Evolutionary conservation across 2,888 invertebrate genomes (phyloP), one percentile per base, ranked within the genome.

Genomic region (Epinotia nisella): DNA sequence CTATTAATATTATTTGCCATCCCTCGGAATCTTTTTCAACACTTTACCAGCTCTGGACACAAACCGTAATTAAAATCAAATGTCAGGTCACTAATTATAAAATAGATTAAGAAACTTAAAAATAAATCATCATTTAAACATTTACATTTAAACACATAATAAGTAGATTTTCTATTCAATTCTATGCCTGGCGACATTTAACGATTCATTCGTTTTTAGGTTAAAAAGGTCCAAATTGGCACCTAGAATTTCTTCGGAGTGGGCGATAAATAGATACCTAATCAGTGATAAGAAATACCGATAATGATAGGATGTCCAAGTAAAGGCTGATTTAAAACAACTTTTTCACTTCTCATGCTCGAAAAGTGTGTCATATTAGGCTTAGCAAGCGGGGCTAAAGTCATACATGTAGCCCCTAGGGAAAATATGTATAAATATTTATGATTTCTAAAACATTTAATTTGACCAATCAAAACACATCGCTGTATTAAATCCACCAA

Each of bases 241-340:
- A 56, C 66, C 10, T 17, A 65, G 59, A 41, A 55, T 89, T 90
- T 86, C 88, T 88, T 91, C 86, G 80, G 86, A 81, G 82, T 80
- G 76, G 80, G 78, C 81, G 90, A 91, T 90, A 91, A 89, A 86
- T 88, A 89, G 89, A 92, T 92, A 92, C 80, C 90, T 92, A 92
- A 92, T 92, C 92, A 90, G 87, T 80, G 93, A 93, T 93, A 93
- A 90, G 85, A 85, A 81, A 80, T 81, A 78, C 79, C 81, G 91
- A 91, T 92, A 91, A 86, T 82, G 77, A 58, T 69, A 71, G 70
- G 58, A 24, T 62, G 66, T 74, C 24, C 75, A 39, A 21, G 73
- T 83, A 91, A 81, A 90, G 89, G 86, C 1, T 85, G 91, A 75
- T 82, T n/a, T n/a, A n/a, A n/a, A n/a, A n/a, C n/a, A n/a, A n/a